Percentiles rank a stretch among this genome's conserved stretches.
Evolutionary conservation across 2,888 invertebrate species (phyloP).

Genomic region (Ichneumoninae sp.): DNA sequence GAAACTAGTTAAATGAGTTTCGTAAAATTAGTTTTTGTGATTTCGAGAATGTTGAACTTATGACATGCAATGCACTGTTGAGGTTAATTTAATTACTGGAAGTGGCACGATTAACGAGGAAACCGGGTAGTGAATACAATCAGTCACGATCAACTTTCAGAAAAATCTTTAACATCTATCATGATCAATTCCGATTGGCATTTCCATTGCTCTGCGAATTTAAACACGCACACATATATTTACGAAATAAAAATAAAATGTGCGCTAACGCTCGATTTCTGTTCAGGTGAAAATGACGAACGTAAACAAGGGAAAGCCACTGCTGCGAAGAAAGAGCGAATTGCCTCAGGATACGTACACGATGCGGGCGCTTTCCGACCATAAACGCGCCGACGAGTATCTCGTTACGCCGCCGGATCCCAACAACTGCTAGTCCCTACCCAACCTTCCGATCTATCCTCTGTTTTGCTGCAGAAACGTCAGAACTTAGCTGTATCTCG

Average conservation of each 20-base stretch:
- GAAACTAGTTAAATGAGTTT: not conserved
- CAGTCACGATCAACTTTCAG: not conserved
- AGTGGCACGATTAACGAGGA: not conserved
- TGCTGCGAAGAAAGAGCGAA: slow-evolving; percentile 97
- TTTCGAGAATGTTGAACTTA: not conserved
- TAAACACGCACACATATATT: not conserved
- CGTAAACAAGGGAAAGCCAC: slow-evolving; percentile 90
- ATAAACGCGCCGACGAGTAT: slow-evolving; percentile 96
- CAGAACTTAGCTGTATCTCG: slow-evolving; percentile 77
- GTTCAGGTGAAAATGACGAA: slow-evolving; percentile 79
- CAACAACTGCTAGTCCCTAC: slow-evolving; percentile 92
- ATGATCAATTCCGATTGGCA: not conserved
- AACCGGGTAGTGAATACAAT: not conserved
- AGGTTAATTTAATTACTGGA: not conserved
- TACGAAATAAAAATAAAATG: not conserved
- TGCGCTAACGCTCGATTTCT: not conserved
- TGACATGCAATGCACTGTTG: not conserved
- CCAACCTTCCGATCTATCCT: slow-evolving; percentile 81
- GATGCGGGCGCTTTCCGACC: slow-evolving; percentile 95
- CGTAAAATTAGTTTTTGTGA: not conserved
- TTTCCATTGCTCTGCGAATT: not conserved
- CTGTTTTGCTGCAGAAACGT: slow-evolving; percentile 80
- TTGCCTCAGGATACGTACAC: slow-evolving; percentile 97
- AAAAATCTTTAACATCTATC: not conserved
- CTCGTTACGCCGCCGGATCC: slow-evolving; percentile 94